Percentiles rank a stretch among this genome's conserved stretches.
These are phyloP conservation scores for Aphrophora alni DNA, from an alignment of 2,888 invertebrate species.

Conservation along the genomic window DNA sequence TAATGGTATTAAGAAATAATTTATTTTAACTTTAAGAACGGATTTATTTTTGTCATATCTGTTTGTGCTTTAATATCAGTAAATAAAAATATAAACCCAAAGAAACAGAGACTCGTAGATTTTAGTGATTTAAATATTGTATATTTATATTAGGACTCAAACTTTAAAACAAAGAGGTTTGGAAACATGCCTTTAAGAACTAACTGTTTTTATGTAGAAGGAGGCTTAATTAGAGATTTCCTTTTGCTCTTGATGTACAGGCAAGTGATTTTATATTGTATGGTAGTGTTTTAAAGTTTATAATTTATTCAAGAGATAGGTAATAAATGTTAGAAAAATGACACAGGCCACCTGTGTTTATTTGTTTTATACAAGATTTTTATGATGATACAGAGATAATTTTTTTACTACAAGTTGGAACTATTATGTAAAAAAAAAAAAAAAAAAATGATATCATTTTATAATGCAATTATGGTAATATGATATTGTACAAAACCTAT, in stretches of 20 bases:
- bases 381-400: not conserved
- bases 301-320: no score
- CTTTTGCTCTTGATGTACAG: not conserved
- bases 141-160: no score
- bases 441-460: not conserved
- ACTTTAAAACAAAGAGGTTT: no score
- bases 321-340: not conserved
- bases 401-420: not conserved
- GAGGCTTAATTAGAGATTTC: not conserved
- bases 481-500: not conserved
- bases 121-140: no score
- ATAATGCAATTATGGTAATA: not conserved
- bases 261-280: not conserved
- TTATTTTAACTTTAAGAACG: no score
- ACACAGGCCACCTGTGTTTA: not conserved
- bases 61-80: no score
- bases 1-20: no score
- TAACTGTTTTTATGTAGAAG: not conserved
- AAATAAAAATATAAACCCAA: no score
- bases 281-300: no score
- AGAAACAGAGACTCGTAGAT: no score
- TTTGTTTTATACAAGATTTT: not conserved
- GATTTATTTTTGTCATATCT: no score
- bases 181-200: no score
- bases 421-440: not conserved